phyloP scores from a whole-genome alignment of 1,140 invertebrate species.

The Ceratoteleas bidentatus region DNA sequence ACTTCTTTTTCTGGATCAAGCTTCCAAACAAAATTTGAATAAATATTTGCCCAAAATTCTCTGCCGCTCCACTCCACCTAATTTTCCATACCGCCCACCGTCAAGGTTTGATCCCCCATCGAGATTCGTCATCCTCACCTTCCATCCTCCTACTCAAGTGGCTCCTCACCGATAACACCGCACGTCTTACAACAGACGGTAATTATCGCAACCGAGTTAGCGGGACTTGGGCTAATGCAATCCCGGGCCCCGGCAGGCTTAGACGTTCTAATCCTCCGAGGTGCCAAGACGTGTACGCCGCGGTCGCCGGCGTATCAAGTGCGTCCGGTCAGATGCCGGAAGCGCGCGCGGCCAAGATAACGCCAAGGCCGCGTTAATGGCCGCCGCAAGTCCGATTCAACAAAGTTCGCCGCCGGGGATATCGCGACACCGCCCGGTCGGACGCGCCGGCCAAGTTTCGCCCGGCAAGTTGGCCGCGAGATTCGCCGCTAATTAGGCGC shows the following conservation, averaged over 20 bases:
- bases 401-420: slow-evolving; percentile 57
- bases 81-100: neutral
- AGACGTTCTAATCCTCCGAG: slow-evolving; percentile 70
- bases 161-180: slow-evolving; percentile 36
- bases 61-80: no score
- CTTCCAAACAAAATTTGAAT: no score
- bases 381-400: slow-evolving; percentile 66
- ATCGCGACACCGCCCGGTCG: slow-evolving; percentile 45
- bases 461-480: slow-evolving; percentile 72
- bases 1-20: no score
- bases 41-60: no score
- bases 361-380: slow-evolving; percentile 56
- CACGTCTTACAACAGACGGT: slow-evolving; percentile 54
- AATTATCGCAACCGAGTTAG: slow-evolving; percentile 59
- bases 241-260: slow-evolving; percentile 71
- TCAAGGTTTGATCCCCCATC: slow-evolving; percentile 8
- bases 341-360: slow-evolving; percentile 76
- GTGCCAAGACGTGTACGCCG: slow-evolving; percentile 64
- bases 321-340: slow-evolving; percentile 78
- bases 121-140: neutral
- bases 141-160: neutral
- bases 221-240: slow-evolving; percentile 62
- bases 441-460: slow-evolving; percentile 68
- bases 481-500: slow-evolving; percentile 78
- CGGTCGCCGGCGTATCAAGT: slow-evolving; percentile 77